Evolutionary conservation across 2,113 vertebrate species (phyloP).

Genomic region (Caretta caretta): DNA sequence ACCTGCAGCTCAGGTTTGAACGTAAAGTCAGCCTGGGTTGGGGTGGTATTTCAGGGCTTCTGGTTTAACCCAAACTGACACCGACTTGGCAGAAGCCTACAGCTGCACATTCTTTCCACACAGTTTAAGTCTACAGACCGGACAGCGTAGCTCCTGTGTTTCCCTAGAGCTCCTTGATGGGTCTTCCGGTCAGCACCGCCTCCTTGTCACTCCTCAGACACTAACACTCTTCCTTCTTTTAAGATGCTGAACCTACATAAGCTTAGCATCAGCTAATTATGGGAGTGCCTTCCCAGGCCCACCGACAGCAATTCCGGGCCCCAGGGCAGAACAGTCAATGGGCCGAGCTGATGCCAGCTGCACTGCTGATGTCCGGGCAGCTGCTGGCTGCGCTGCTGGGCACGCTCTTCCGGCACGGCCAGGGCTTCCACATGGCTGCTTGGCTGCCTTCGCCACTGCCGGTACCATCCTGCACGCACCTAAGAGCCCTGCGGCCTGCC

Average conservation of each 20-base stretch:
- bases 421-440: too few relatives aligned
- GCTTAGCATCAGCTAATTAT: conserved; percentile 27
- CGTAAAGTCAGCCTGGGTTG: not conserved
- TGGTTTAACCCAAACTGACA: not conserved
- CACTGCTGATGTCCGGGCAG: too few relatives aligned
- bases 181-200: not conserved
- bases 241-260: not conserved
- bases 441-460: too few relatives aligned
- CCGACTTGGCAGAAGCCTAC: not conserved
- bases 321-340: too few relatives aligned
- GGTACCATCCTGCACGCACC: too few relatives aligned
- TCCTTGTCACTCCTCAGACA: not conserved
- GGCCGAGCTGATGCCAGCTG: too few relatives aligned
- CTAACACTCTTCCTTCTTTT: not conserved
- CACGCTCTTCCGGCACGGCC: too few relatives aligned
- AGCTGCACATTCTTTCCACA: not conserved
- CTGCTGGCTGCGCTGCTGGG: too few relatives aligned
- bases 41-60: not conserved
- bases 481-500: too few relatives aligned
- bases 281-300: not conserved
- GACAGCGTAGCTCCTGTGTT: not conserved
- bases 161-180: accelerated
- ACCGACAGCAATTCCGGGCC: too few relatives aligned
- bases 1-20: not conserved
- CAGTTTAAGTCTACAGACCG: accelerated